A percentile compares a stretch with the other conserved stretches of the same genome.
These are phyloP conservation scores for Drosophila ustulata DNA, from an alignment of 2,888 invertebrate genomes.

Conservation along the genomic window DNA sequence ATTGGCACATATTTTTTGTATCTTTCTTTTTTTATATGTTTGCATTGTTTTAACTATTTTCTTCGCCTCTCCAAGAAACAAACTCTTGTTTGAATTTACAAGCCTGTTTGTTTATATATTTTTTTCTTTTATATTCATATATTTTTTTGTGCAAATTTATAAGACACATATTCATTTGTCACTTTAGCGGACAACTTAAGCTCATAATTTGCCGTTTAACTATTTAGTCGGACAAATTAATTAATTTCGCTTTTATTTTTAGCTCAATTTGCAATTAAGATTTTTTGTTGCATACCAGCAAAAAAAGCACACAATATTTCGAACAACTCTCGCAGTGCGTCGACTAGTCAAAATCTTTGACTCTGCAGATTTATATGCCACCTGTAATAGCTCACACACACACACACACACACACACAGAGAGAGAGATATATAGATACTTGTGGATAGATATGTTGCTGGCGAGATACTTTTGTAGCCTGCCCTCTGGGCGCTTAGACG, in stretches of 20 bases:
- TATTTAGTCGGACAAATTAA: not conserved
- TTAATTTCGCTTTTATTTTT: not conserved
- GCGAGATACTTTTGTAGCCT: conserved; percentile 15
- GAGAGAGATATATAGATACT: conserved; percentile 14
- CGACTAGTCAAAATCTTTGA: conserved; percentile 55
- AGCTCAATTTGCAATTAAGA: not conserved
- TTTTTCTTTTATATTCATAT: no score
- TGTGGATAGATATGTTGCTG: conserved; percentile 16
- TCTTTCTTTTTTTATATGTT: no score
- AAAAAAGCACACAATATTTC: not conserved
- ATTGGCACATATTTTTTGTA: no score
- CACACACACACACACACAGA: conserved; percentile 14
- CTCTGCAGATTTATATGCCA: conserved; percentile 75
- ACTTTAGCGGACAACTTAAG: not conserved
- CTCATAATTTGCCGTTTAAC: conserved; percentile 2
- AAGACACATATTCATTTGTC: not conserved
- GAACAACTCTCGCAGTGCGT: conserved; percentile 49
- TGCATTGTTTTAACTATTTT: no score
- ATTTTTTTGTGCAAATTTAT: not conserved
- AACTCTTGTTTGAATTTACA: not conserved
- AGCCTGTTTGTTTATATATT: not conserved
- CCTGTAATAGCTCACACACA: conserved; percentile 71
- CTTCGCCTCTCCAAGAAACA: no score
- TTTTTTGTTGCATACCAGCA: not conserved
- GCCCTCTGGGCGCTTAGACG: conserved; percentile 64